Conservation (phyloP, 92 coral and sea anemone species). For the Palythoa caribaeorum region DNA sequence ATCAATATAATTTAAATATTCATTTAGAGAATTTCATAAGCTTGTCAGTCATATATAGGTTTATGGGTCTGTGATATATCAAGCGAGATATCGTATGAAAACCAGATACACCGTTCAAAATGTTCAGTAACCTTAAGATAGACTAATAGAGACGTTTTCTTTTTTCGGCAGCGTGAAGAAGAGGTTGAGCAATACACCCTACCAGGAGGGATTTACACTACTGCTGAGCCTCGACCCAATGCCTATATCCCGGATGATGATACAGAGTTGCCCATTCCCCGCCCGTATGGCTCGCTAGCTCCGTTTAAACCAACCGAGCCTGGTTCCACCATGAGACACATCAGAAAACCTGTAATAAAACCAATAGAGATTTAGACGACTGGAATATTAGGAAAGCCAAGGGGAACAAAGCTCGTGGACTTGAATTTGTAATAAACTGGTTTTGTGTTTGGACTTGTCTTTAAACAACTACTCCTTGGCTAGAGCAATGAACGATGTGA, state of each 20-base stretch:
- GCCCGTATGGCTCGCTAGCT: constrained; percentile 97
- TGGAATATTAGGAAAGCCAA: background rate
- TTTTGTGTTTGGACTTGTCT: background rate
- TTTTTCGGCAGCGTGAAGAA: constrained; percentile 84
- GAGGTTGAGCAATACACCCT: constrained; percentile 90
- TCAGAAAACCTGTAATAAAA: constrained; percentile 95
- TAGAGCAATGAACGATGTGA: background rate
- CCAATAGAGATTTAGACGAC: constrained; percentile 91
- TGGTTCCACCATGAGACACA: constrained; percentile 98
- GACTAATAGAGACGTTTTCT: too few species aligned
- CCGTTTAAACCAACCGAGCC: constrained; percentile 99
- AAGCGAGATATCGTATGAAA: too few species aligned
- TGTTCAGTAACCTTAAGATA: too few species aligned
- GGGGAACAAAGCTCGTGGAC: background rate
- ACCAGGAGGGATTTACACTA: constrained; percentile 94
- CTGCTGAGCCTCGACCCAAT: constrained; percentile 99
- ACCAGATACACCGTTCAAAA: too few species aligned
- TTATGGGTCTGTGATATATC: too few species aligned
- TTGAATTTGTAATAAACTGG: constrained; percentile 1
- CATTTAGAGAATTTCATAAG: too few species aligned
- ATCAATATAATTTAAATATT: too few species aligned
- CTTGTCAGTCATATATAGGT: too few species aligned
- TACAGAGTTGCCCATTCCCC: constrained; percentile 96
- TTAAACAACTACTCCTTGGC: background rate
- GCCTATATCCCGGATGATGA: constrained; percentile 99